Conservation (phyloP, 2,113 vertebrate genomes). For the Thryonomys swinderianus region DNA sequence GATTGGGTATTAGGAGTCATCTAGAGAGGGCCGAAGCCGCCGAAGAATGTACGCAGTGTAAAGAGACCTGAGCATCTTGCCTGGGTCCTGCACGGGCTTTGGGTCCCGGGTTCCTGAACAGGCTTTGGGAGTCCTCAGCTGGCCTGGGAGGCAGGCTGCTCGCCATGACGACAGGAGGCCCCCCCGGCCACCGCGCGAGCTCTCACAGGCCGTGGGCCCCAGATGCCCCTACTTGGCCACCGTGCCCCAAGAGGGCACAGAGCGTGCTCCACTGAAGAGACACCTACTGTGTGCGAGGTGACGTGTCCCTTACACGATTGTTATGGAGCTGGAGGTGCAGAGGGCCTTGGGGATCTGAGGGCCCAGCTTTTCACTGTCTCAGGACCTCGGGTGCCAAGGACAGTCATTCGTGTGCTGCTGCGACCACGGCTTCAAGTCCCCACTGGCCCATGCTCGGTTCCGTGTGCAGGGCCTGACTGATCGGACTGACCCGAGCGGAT, state of each 20-base stretch:
- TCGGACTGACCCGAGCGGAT: rapidly evolving
- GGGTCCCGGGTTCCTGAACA: neutral
- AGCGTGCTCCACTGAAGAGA: neutral
- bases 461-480: neutral
- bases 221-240: too few species aligned
- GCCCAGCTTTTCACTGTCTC: neutral
- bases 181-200: too few species aligned
- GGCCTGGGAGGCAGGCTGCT: rapidly evolving
- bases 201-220: too few species aligned
- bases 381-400: neutral
- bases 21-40: neutral
- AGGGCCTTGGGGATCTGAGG: neutral
- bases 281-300: neutral
- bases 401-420: neutral
- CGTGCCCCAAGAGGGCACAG: neutral
- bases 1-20: neutral
- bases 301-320: too few species aligned
- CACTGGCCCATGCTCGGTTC: neutral
- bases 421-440: neutral
- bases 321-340: rapidly evolving
- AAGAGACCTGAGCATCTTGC: neutral
- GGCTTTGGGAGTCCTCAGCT: too few species aligned
- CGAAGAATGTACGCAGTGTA: neutral
- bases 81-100: neutral
- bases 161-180: neutral